phyloP scores from a whole-genome alignment of 64 coral and sea anemone species.

The Montipora cactus region DNA sequence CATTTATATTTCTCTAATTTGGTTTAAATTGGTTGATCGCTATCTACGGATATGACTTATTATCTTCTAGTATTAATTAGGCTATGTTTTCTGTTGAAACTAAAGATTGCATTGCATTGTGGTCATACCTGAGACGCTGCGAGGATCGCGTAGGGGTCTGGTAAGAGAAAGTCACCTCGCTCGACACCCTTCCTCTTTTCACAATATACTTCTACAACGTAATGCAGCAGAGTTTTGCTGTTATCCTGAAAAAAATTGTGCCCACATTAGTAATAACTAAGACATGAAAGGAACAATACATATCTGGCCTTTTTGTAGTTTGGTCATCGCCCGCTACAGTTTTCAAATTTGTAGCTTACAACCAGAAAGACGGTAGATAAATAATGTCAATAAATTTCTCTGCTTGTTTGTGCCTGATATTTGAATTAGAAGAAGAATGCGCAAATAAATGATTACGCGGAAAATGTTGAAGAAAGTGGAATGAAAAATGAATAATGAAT shows the following conservation, averaged over 20 bases:
- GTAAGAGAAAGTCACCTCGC: conserved; percentile 73
- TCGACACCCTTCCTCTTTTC: conserved; percentile 73
- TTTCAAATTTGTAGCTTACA: no score
- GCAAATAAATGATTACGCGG: no score
- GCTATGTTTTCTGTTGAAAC: not conserved
- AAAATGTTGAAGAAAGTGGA: no score
- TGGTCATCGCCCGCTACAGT: no score
- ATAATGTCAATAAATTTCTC: no score
- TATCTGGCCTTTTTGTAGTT: not conserved
- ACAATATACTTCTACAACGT: conserved; percentile 85
- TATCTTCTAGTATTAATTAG: not conserved
- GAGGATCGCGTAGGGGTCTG: conserved; percentile 84
- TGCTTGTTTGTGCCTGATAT: no score
- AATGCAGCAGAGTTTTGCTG: conserved; percentile 85
- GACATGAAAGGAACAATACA: not conserved
- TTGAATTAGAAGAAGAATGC: no score
- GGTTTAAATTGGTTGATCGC: no score
- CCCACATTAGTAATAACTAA: not conserved
- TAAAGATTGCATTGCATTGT: not conserved
- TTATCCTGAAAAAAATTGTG: conserved; percentile 51
- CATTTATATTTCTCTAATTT: no score
- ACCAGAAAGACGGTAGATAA: no score
- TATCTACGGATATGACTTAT: not conserved
- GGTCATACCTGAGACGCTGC: conserved; percentile 75
- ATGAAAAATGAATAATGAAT: not conserved